Conservation (phyloP, 64 coral and sea anemone species). For the Stichodactyla helianthus region DNA sequence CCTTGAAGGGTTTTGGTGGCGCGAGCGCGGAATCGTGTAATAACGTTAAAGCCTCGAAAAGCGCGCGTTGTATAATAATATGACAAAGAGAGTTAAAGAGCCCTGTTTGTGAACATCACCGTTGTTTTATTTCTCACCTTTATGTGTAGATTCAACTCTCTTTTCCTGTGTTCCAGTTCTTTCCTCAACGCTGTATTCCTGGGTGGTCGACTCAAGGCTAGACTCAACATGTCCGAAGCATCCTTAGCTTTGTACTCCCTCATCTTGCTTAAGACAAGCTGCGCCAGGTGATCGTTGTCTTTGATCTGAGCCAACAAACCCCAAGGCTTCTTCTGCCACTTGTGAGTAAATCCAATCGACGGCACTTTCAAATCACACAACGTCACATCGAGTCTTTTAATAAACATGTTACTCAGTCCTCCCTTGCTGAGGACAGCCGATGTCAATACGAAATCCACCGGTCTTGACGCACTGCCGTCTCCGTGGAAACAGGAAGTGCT, state of each 20-base stretch:
- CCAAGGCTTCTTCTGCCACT: constrained; percentile 71
- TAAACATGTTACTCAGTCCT: constrained; percentile 27
- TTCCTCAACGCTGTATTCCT: constrained; percentile 41
- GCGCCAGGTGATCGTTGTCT: constrained; percentile 53
- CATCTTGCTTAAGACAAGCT: constrained; percentile 63
- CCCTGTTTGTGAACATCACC: background rate
- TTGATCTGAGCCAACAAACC: constrained; percentile 68
- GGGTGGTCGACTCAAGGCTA: constrained; percentile 61
- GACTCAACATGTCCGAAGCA: constrained; percentile 53
- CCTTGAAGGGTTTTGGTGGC: too few species aligned
- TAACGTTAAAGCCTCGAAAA: too few species aligned
- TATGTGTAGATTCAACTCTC: constrained; percentile 59
- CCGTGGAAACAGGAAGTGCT: constrained; percentile 49
- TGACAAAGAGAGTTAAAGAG: too few species aligned
- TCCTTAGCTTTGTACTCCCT: constrained; percentile 62
- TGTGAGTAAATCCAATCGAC: constrained; percentile 44
- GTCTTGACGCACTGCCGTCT: constrained; percentile 38
- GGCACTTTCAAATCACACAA: constrained; percentile 55
- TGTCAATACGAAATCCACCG: constrained; percentile 75
- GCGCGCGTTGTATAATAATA: background rate
- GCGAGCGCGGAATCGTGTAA: too few species aligned
- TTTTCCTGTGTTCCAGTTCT: constrained; percentile 58
- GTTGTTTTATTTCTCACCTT: constrained; percentile 43
- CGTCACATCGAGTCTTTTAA: constrained; percentile 21
- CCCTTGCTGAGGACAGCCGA: constrained; percentile 72